Conservation (phyloP, 30 jellyfish, hydroid and myxozoan species). For the Aurelia aurita region DNA sequence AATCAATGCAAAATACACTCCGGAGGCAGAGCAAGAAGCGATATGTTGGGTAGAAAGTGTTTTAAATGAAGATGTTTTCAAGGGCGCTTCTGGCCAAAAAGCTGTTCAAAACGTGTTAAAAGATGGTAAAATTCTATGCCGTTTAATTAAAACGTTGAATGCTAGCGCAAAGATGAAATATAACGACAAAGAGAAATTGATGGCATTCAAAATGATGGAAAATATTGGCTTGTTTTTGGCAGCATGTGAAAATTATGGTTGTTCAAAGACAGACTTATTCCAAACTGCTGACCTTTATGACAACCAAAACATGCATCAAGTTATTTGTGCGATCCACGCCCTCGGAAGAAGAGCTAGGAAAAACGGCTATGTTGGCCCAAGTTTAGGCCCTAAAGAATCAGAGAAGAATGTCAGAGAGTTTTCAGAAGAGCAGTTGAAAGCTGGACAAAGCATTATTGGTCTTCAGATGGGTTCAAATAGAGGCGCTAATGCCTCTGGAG, state of each 20-base stretch:
- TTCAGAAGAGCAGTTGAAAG: slow-evolving; percentile 79
- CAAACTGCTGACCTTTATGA: slow-evolving; percentile 94
- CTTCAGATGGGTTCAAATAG: slow-evolving; percentile 87
- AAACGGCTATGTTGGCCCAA: slow-evolving; percentile 76
- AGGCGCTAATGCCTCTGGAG: slow-evolving; percentile 82
- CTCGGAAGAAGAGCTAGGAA: slow-evolving; percentile 87
- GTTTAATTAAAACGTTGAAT: slow-evolving; percentile 58
- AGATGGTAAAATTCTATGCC: slow-evolving; percentile 86
- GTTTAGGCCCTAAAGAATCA: slow-evolving; percentile 90
- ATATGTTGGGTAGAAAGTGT: slow-evolving; percentile 78
- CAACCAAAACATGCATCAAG: slow-evolving; percentile 95
- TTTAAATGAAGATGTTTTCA: slow-evolving; percentile 63
- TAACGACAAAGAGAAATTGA: slow-evolving; percentile 42
- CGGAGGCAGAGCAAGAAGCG: slow-evolving; percentile 88
- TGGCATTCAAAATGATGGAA: slow-evolving; percentile 94
- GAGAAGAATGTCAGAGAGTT: slow-evolving; percentile 69
- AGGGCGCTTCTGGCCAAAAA: slow-evolving; percentile 79
- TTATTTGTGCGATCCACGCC: slow-evolving; percentile 89
- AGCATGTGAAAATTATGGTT: slow-evolving; percentile 85
- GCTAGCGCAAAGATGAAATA: slow-evolving; percentile 28
- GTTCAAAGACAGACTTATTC: slow-evolving; percentile 75
- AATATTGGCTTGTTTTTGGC: slow-evolving; percentile 83
- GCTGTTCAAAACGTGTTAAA: slow-evolving; percentile 68
- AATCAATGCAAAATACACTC: slow-evolving; percentile 80
- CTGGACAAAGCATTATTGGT: slow-evolving; percentile 78